A percentile compares a stretch with the other conserved stretches of the same genome.
These are phyloP conservation scores for Aphidoletes aphidimyza DNA, from an alignment of 2,888 invertebrate species.

Conservation along the genomic window DNA sequence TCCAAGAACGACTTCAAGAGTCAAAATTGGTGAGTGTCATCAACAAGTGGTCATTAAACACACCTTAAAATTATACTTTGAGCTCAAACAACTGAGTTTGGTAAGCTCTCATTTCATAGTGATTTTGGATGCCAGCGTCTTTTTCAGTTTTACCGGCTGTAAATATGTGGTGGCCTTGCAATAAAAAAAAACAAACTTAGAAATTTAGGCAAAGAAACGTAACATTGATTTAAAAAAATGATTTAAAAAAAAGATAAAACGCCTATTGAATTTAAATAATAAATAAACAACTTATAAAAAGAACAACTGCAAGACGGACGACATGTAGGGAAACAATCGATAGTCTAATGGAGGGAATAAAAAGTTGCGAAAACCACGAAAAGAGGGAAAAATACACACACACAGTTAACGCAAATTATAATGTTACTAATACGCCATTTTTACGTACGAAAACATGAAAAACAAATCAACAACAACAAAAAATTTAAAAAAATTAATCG, in stretches of 20 bases:
- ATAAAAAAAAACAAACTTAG: neutral
- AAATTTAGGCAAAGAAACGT: neutral
- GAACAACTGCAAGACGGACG: neutral
- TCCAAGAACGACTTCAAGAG: too few species aligned
- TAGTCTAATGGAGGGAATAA: neutral
- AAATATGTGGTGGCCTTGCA: conserved; percentile 45
- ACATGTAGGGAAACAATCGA: conserved; percentile 29
- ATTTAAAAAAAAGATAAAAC: neutral
- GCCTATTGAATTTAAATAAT: conserved; percentile 17
- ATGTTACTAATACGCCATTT: neutral
- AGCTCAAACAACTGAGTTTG: neutral
- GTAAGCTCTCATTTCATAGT: neutral
- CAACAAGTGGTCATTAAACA: too few species aligned
- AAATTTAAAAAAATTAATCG: neutral
- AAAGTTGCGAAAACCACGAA: neutral
- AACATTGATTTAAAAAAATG: neutral
- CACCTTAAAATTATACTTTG: too few species aligned
- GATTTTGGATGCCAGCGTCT: neutral
- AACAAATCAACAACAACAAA: neutral
- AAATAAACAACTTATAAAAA: neutral
- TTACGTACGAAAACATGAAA: neutral
- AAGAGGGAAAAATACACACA: neutral
- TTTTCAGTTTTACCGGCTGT: conserved; percentile 20
- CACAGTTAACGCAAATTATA: conserved; percentile 31
- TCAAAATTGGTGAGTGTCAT: too few species aligned